Evolutionary conservation across 2,797 vertebrate species (phyloP), one percentile per base, ranked within the genome.

Genomic region (Artibeus lituratus): DNA sequence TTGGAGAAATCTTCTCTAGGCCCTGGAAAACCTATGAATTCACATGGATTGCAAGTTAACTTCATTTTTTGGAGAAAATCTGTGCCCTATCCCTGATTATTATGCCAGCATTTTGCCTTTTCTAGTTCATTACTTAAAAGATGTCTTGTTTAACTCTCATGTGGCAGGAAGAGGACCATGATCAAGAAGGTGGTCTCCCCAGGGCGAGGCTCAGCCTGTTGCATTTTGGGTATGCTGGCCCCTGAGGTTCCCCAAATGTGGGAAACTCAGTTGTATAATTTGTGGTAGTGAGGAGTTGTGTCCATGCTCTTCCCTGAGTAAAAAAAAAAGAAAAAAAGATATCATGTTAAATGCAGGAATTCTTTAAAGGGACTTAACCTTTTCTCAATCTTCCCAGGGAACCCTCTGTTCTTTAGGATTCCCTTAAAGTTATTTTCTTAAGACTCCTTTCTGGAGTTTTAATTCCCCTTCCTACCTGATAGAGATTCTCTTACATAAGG

Each of bases 51-150:
- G 32, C 32, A n/a, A 3, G 1, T 55, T 76, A 69, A 84, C n/a
- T 65, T 94, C 19, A 80, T 39, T 76, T 87, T 87, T 76, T 18
- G 37, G 83, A 94, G 74, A 62, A 95, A 70, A 91, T n/a, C 10
- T 93, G 29, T 53, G 62, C 22, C 29, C 37, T 87, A 55, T 8
- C n/a, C 69, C 37, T 53, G 53, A 4, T 55, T 6, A 0, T n/a
- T 65, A 16, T 59, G 19, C 15, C 57, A 87, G 10, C 18, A 42
- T 29, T 32, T 89, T 67, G 22, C 24, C 62, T 92, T 76, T 84
- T 87, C 65, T 3, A 55, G 19, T 67, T 49, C 26, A n/a, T 9
- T 12, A 19, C 10, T 37, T 67, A 83, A 95, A 57, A 78, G 51
- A 89, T 35, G 18, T 24, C 4, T 8, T n/a, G 16, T 80, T 73